Conservation (phyloP, 2,888 invertebrate genomes). For the Brachyptera risi region DNA sequence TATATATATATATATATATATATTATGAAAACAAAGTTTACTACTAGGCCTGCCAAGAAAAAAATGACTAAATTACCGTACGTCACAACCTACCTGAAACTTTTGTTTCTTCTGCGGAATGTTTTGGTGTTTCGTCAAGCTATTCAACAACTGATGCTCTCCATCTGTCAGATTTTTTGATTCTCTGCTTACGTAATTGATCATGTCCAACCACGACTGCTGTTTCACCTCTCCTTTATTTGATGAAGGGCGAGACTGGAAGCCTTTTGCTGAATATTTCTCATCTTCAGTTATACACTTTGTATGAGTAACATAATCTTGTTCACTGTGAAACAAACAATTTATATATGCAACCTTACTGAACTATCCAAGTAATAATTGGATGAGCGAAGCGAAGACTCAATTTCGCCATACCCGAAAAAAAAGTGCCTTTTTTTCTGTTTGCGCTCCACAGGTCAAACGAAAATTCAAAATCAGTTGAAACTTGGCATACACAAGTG, state of each 20-base stretch:
- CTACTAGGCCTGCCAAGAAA: not conserved
- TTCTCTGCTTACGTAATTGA: constrained; percentile 60
- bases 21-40: too few relatives aligned
- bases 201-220: constrained; percentile 72
- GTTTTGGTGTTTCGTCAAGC: constrained; percentile 67
- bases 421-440: too few relatives aligned
- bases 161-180: constrained; percentile 53
- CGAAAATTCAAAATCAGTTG: too few relatives aligned
- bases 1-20: too few relatives aligned
- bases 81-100: constrained; percentile 50
- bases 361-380: not conserved
- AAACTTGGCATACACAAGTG: too few relatives aligned
- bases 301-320: constrained; percentile 71
- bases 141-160: constrained; percentile 60
- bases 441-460: too few relatives aligned
- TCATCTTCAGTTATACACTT: constrained; percentile 84
- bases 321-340: constrained; percentile 51
- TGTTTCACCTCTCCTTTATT: constrained; percentile 88
- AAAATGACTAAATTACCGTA: too few relatives aligned
- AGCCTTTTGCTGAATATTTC: constrained; percentile 82
- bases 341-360: not conserved
- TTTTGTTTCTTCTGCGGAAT: constrained; percentile 83
- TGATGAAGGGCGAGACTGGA: constrained; percentile 59
- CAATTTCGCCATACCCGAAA: too few relatives aligned
- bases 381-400: too few relatives aligned